Base-by-base conservation (phyloP, 1,140 invertebrate genomes). In the Lasioglossum albipes region DNA sequence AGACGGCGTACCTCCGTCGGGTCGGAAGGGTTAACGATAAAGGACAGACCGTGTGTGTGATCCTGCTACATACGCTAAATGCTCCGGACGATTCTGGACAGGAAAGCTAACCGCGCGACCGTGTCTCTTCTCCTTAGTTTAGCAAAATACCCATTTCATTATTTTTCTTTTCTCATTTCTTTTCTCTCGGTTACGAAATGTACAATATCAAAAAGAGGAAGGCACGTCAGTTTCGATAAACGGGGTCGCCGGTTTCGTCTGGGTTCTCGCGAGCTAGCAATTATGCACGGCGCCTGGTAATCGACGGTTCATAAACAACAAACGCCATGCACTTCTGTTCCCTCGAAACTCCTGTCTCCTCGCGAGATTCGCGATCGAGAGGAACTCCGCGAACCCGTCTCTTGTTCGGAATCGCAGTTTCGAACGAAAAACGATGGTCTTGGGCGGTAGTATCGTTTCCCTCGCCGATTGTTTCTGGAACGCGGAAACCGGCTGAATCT, bases 141-240 rank as follows among this genome's bases (percentile, higher is more conserved):
- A 82, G 66, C 61, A 42, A 79, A 64, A 85, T 82, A 59, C 6
- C 57, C 36, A 36, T 36, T 36, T 36, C 36, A 36, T 36, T 36
- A 36, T 36, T 36, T 36, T 36, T 36, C 18, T 59, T 59, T 12
- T 49, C 13, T 49, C 45, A 13, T 36, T 36, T 36, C 45, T 49
- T 49, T 49, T 49, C 45, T 49, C 45, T 49, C 18, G 18, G n/a
- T n/a, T 54, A 69, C 42, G 84, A 86, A 86, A 81, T 86, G 82
- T 75, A 86, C 81, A 86, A 86, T 76, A 66, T 86, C 64, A 79
- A 82, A 78, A 68, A 75, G 77, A 73, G 81, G 52, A 80, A 86
- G 81, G 84, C 84, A 86, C 84, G 75, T 73, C 3, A 83, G 81
- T 66, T 86, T 68, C 68, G 69, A 82, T 65, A 85, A 49, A 73